Base-by-base conservation (phyloP, 2,797 vertebrate species). In the Dallia pectoralis region DNA sequence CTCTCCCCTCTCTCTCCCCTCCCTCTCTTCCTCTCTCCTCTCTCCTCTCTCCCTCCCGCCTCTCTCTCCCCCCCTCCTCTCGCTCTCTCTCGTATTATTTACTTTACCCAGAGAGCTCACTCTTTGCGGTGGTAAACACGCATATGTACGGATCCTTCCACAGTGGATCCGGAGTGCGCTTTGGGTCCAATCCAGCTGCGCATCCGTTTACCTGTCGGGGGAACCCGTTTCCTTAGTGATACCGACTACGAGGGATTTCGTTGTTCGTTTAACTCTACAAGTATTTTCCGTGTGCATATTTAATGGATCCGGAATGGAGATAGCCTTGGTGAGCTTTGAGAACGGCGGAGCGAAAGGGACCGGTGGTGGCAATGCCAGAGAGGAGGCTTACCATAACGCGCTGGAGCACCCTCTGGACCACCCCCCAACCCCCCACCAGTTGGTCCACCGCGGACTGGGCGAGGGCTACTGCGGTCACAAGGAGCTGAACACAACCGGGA, bases 251-350 rank as follows among this genome's bases (percentile, higher is more conserved):
- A 18, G 8, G n/a, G n/a, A 6, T n/a, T 9, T 56, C 8, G 51
- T 70, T 77, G 16, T 65, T 48, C 76, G 59, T 64, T 32, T 81
- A 36, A 82, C 67, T 80, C 82, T 80, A 85, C 86, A 84, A 74
- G 84, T 89, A 73, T 65, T 79, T 47, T 22, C 11, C 33, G 9
- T 78, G 64, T 72, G 85, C 77, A 83, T 86, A 51, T 87, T 89
- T 72, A 84, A 93, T 92, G 91, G 89, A 82, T 79, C 82, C 85
- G 88, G 87, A 51, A 97, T 97, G 97, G 96, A 98, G 93, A 93
- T 96, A 83, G 93, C 95, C 85, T 90, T 95, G 95, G 95, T 96
- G 89, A 95, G 94, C 78, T 93, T 96, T 92, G 95, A 97, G 89
- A 95, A 96, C 90, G 93, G 95, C 73, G 92, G 91, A 74, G 91